Base-by-base conservation (phyloP, 1,140 invertebrate species). In the Tetramorium simillimum region DNA sequence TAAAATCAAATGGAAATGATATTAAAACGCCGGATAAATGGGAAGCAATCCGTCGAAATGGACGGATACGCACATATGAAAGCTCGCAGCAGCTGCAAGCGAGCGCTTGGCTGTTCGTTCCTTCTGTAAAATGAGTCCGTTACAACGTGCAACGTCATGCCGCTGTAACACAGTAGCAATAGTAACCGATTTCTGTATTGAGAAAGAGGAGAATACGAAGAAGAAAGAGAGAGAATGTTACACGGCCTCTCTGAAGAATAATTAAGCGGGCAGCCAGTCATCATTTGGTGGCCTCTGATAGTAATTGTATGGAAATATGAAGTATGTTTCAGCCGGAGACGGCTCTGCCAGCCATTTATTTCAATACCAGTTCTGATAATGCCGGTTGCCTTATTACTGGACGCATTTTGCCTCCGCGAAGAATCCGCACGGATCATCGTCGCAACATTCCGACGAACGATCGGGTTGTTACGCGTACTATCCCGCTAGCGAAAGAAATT, bases 301-400 rank as follows among this genome's bases (percentile, higher is more conserved):
- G 90, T 91, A 89, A 91, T 89, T 88, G 81, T 91, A 87, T 89
- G 85, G 86, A 89, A 91, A 88, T 91, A 89, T 88, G 73, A 91
- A 89, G 85, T 67, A 85, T 53, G 80, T 9, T 21, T 33, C 53
- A 21, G 21, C 33, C 33, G 33, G 33, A 12, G 43, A 67, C 65
- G 37, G 49, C 46, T 33, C 33, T 58, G 84, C 67, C 37, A 56
- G 46, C 46, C 86, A 73, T 89, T 89, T 77, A 87, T 91, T 89
- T 86, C 89, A 77, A 88, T 91, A 90, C 82, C 80, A 43, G 78
- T 89, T 67, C 56, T 53, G 84, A 90, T 88, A 72, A 90, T 88
- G 70, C 56, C 46, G 24, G 82, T 49, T 63, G 62, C 24, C 49
- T 86, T 87, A 80, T 86, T 91, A 84, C 84, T 60, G 60, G 46